These are phyloP conservation scores for Cynodonichthys magdalenae DNA, from an alignment of 2,797 vertebrate species.

Conservation along the genomic window DNA sequence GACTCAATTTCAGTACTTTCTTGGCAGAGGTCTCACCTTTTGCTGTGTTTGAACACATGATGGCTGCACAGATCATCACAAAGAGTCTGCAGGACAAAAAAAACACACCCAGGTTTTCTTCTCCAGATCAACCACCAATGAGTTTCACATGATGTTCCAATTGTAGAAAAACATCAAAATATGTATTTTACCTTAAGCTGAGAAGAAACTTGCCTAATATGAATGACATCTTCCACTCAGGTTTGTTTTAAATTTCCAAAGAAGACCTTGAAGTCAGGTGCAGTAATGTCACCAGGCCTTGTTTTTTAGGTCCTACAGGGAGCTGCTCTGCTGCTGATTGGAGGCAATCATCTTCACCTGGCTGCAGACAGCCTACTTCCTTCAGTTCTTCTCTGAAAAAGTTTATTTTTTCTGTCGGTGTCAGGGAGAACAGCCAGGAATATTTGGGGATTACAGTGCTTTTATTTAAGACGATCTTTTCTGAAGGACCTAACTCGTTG, in stretches of 20 bases:
- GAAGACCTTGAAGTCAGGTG: background rate
- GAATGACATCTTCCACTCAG: constrained; percentile 15
- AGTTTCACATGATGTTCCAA: background rate
- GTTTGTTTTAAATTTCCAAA: constrained; percentile 1
- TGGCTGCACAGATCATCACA: constrained; percentile 43
- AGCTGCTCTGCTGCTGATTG: constrained; percentile 57
- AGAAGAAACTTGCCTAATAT: constrained; percentile 34
- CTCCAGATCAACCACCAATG: background rate
- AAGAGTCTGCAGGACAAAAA: constrained; percentile 40
- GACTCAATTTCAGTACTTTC: background rate
- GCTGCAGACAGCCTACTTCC: constrained; percentile 21
- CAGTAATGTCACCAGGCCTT: background rate
- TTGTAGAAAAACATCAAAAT: background rate
- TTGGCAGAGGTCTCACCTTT: constrained; percentile 57
- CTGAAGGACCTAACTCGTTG: no score
- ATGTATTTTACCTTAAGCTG: constrained; percentile 51
- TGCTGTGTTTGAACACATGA: constrained; percentile 35
- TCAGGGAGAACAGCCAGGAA: no score
- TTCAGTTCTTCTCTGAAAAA: background rate
- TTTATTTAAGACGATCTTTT: no score
- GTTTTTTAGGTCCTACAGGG: constrained; percentile 2
- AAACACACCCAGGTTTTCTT: background rate
- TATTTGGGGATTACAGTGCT: no score
- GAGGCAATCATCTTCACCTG: constrained; percentile 66
- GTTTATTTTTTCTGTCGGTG: no score